Evolutionary conservation across 2,888 invertebrate species (phyloP), one percentile per base, ranked within the genome.

Genomic region (Rotaria socialis): DNA sequence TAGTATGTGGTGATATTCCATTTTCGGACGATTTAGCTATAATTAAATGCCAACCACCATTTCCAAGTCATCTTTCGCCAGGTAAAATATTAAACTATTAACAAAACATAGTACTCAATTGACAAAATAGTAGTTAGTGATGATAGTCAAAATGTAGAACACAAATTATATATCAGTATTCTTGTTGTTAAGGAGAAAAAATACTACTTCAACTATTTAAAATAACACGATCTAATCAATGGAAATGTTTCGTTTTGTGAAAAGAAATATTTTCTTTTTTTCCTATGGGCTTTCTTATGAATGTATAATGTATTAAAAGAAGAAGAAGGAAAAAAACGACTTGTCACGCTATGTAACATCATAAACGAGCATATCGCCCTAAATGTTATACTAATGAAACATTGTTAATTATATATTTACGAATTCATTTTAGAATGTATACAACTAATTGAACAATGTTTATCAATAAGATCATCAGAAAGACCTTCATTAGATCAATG

Each of bases 1-100:
- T 93, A 93, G 93, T 93, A 85, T 93, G 93, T 89, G 93, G 93
- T 35, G 93, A 94, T 90, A 93, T 93, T 89, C 93, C 93, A 67
- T 93, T 93, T 89, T 93, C 93, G 89, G 90, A 92, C 86, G 93
- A 93, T 89, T 92, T 92, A 86, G 92, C 93, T 88, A 93, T 93
- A 88, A 88, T 91, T 35, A 89, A 89, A 35, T 91, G 90, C 67
- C 89, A 90, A 87, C 88, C 91, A 86, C 88, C 88, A 85, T 92
- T 90, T 35, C 67, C 67, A 35, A 35, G 16, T 35, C 67, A 67
- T 67, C 35, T 67, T 35, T 67, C 67, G 16, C 19, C 27, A 67
- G 67, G 67, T 67, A 56, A 56, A 35, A 35, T 35, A 35, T 35
- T 35, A 35, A 35, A 35, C 35, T 35, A 35, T 35, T 35, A 35